phyloP scores from a whole-genome alignment of 2,113 vertebrate genomes.

The Labeo rohita region DNA sequence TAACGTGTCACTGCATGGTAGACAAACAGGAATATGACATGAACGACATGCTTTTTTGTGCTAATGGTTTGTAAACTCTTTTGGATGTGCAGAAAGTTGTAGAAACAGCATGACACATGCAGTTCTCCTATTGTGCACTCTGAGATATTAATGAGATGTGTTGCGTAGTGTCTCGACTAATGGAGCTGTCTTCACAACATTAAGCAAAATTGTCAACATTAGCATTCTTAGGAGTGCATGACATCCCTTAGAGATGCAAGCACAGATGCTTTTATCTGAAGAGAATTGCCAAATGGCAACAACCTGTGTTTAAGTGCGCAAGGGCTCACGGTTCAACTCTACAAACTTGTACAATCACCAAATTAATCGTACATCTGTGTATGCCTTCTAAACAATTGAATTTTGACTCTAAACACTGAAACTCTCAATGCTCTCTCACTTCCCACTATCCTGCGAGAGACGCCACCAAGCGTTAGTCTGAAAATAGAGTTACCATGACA shows the following conservation, averaged over 20 bases:
- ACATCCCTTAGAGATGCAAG: constrained; percentile 13
- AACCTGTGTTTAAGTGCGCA: not conserved
- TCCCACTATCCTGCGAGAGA: not conserved
- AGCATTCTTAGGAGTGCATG: constrained; percentile 41
- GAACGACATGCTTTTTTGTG: constrained; percentile 3
- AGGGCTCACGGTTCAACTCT: not conserved
- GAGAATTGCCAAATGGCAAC: not conserved
- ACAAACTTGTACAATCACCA: not conserved
- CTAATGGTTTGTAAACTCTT: constrained; percentile 25
- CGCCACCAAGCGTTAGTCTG: not conserved
- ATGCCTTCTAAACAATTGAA: not conserved
- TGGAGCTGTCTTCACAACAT: constrained; percentile 43
- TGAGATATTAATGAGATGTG: constrained; percentile 47
- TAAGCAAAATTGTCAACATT: constrained; percentile 51
- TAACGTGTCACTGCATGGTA: constrained; percentile 25
- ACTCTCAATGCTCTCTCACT: not conserved
- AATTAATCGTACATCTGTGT: not conserved
- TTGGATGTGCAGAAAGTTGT: constrained; percentile 6
- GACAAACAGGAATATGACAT: constrained; percentile 29
- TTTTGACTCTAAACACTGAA: not conserved
- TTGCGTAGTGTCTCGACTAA: constrained; percentile 55
- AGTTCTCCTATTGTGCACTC: constrained; percentile 39
- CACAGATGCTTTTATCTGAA: not conserved
- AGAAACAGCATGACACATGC: constrained; percentile 44
- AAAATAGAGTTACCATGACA: constrained; percentile 39